Percentiles rank a stretch among this genome's conserved stretches.
Evolutionary conservation across 2,888 invertebrate species (phyloP).

Genomic region (Apocheima hispidaria): DNA sequence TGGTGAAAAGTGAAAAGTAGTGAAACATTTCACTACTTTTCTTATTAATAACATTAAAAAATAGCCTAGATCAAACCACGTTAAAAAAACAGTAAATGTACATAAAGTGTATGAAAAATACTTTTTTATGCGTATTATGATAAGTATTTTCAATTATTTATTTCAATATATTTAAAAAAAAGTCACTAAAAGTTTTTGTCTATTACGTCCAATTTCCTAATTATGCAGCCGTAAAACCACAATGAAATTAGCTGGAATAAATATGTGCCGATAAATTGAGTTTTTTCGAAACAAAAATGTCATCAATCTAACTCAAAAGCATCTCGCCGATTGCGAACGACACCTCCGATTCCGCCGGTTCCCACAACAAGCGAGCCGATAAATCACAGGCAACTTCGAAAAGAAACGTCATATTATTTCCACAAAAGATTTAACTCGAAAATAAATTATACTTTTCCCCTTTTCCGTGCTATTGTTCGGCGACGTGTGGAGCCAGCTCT

Average conservation of each 20-base stretch:
- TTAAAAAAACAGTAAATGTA: no score
- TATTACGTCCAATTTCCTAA: no score
- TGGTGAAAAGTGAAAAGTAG: background rate
- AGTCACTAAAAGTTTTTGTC: no score
- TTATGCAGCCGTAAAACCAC: no score
- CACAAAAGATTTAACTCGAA: conserved; percentile 87
- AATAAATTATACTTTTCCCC: conserved; percentile 86
- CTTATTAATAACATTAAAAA: no score
- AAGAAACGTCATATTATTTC: conserved; percentile 87
- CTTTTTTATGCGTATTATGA: no score
- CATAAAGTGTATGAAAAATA: no score
- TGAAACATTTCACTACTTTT: background rate
- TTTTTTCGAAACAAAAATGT: conserved; percentile 33
- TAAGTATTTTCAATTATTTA: no score
- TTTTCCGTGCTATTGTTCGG: conserved; percentile 79
- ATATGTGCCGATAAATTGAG: background rate
- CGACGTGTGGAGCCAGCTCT: conserved; percentile 82
- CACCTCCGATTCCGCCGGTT: conserved; percentile 64
- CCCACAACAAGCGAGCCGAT: conserved; percentile 78
- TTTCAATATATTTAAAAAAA: no score
- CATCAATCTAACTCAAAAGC: conserved; percentile 61
- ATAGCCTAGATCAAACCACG: no score
- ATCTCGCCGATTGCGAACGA: conserved; percentile 61
- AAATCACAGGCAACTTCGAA: conserved; percentile 86
- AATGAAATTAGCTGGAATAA: no score